Base-by-base conservation (phyloP, 2,797 vertebrate species). In the Pogoniulus pusillus region DNA sequence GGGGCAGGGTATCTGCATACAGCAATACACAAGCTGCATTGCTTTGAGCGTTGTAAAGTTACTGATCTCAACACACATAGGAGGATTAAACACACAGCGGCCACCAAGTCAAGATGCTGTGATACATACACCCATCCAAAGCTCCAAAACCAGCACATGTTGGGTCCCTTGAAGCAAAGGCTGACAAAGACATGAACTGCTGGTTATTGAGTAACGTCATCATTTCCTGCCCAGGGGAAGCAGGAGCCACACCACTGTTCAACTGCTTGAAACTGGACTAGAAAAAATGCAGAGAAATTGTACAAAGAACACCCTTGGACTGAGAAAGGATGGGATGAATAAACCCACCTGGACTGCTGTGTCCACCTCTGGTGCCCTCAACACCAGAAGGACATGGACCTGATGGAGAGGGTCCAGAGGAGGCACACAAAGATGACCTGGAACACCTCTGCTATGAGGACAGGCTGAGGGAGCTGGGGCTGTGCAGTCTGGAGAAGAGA, bases 41-140 rank as follows among this genome's bases (percentile, higher is more conserved):
- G 27, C 19, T 80, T 91, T 49, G 47, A 32, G 24, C 79, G 71
- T 39, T 65, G 32, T 19, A 64, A 47, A 14, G 26, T 59, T 53
- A 39, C 51, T 27, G 62, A 82, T 74, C 64, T 60, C 45, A 84
- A 82, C 54, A 89, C 79, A 78, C 10, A 3, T 53, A 41, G 35
- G 59, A 73, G 45, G 26, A 62, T 93, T 88, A 74, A 77, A 80
- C 41, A 71, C 15, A 65, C 29, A 5, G n/a, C 41, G 92, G 45
- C 34, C 89, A 87, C 47, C 39, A 77, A 80, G 32, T 87, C 65
- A 93, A 92, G 91, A 84, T 64, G 89, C 3, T 68, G 64, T n/a
- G 54, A 86, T 27, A 75, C 34, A 79, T 79, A 89, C 43, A 82
- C 32, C 89, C 2, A 80, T 6, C 64, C 20, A 51, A 54, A 72